Evolutionary conservation across 2,113 vertebrate genomes (phyloP), one percentile per base, ranked within the genome.

Genomic region (Deroptyus accipitrinus): DNA sequence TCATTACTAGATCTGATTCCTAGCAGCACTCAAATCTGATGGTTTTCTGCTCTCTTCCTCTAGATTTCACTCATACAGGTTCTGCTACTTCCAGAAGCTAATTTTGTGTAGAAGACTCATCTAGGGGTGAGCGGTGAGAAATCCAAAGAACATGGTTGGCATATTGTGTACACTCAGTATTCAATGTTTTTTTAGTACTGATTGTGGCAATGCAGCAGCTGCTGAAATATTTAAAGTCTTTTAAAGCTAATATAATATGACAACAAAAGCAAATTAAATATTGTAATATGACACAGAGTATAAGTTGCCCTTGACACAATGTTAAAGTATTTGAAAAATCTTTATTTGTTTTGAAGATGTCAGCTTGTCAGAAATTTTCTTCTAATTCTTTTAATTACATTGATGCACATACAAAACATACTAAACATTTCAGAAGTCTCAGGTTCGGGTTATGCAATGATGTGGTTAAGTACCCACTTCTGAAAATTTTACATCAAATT

Each of bases 211-310:
- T 39, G 42, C 63, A 94, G 81, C 92, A 94, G 92, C 77, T 95
- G 88, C 83, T 94, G 84, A 95, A 93, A 95, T 89, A 96, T 94
- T 93, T 91, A 27, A 95, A 94, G 84, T 85, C 86, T 92, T 94
- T 89, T 89, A 91, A 83, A 96, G 70, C 49, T 96, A 95, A 97
- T 89, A 94, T 44, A 91, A 23, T 89, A 95, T 94, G 96, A 94
- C 96, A 95, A 96, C 92, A 96, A 96, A 96, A 96, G 78, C 94
- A 97, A 96, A 97, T 93, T 95, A 92, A 95, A 97, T 95, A 93
- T 95, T 97, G 96, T 95, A 96, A 92, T 94, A 87, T 85, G 95
- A 92, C 95, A 94, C 22, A 46, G 69, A 94, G 57, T 91, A 94
- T 95, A 94, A 95, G 96, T 96, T 96, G 88, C 83, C 88, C 92